Conservation (phyloP, 1,140 invertebrate species). For the Ceratina calcarata region DNA sequence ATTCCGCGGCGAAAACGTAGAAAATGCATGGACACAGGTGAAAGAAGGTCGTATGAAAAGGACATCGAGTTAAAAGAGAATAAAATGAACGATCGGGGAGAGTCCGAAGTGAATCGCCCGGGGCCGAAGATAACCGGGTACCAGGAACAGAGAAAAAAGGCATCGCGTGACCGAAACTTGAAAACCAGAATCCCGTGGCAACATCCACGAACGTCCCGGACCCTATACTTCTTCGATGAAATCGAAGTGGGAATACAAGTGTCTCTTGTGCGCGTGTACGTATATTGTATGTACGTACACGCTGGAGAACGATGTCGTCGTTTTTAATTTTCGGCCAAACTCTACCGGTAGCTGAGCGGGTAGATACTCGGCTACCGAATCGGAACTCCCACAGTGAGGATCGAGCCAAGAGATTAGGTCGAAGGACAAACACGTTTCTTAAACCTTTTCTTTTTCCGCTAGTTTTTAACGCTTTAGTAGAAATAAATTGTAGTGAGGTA, state of each 20-base stretch:
- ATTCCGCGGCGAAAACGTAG: constrained; percentile 1
- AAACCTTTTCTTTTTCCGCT: neutral
- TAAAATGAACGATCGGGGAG: constrained; percentile 24
- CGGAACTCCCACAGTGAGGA: constrained; percentile 36
- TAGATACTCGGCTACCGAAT: constrained; percentile 42
- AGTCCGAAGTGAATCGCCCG: constrained; percentile 34
- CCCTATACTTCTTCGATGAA: constrained; percentile 39
- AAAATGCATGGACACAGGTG: neutral
- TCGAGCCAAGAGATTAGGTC: neutral
- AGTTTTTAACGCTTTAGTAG: too few relatives aligned
- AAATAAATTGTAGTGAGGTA: neutral
- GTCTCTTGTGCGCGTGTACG: neutral
- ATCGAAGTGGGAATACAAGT: constrained; percentile 12
- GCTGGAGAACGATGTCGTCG: neutral
- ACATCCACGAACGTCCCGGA: constrained; percentile 3
- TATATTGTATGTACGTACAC: neutral
- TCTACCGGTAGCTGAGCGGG: constrained; percentile 30
- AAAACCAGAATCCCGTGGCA: constrained; percentile 67
- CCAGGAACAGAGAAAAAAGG: constrained; percentile 75
- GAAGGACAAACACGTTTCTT: neutral
- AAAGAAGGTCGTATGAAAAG: neutral
- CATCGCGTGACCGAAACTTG: constrained; percentile 76
- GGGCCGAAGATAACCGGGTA: constrained; percentile 64
- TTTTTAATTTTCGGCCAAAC: constrained; percentile 43
- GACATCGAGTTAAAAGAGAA: constrained; percentile 30